Evolutionary conservation across 2,113 vertebrate genomes (phyloP).

Genomic region (Porphyrio hochstetteri): DNA sequence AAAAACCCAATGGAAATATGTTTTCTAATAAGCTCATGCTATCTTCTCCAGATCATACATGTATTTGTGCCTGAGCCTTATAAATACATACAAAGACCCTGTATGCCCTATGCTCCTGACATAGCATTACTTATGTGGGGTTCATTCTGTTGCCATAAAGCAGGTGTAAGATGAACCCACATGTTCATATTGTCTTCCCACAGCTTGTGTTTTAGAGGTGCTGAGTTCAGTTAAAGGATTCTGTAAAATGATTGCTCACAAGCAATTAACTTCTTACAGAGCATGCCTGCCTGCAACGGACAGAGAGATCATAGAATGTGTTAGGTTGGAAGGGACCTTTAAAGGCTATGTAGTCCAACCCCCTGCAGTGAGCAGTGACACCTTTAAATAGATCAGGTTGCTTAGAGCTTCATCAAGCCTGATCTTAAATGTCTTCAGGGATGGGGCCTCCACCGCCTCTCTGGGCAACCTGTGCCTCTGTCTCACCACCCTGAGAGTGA

Average conservation of each 20-base stretch:
- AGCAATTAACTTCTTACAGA: neutral
- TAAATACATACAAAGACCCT: neutral
- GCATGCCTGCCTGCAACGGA: neutral
- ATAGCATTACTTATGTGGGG: neutral
- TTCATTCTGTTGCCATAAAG: neutral
- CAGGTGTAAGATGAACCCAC: neutral
- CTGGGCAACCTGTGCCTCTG: too few relatives aligned
- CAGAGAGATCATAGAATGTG: neutral
- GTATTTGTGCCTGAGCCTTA: neutral
- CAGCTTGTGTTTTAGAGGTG: neutral
- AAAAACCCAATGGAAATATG: neutral
- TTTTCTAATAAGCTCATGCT: neutral
- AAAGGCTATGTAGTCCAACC: too few relatives aligned
- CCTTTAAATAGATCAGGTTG: too few relatives aligned
- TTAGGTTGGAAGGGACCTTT: too few relatives aligned
- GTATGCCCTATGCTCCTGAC: neutral
- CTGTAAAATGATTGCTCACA: neutral
- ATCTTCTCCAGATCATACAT: neutral
- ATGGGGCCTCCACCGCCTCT: too few relatives aligned
- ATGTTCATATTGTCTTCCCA: neutral
- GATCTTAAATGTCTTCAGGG: too few relatives aligned
- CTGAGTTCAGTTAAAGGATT: neutral
- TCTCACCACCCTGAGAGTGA: too few relatives aligned
- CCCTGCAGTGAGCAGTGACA: too few relatives aligned
- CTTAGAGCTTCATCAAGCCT: too few relatives aligned